phyloP scores from a whole-genome alignment of 2,888 invertebrate species.

The Cinara cedri region DNA sequence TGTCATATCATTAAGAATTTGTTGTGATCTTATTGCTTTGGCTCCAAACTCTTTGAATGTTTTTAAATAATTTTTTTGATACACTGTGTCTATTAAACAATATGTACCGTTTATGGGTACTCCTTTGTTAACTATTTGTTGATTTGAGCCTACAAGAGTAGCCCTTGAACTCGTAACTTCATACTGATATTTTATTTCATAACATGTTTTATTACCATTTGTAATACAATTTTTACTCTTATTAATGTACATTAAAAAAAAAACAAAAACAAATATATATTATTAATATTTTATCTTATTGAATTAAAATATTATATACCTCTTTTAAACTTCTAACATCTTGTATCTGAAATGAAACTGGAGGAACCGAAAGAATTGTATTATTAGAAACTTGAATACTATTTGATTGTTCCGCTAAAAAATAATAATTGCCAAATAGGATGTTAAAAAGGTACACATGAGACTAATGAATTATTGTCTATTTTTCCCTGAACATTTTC shows the following conservation, averaged over 20 bases:
- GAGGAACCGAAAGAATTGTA: background rate
- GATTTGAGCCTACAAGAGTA: background rate
- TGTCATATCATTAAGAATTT: conserved; percentile 18
- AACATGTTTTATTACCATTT: background rate
- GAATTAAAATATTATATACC: background rate
- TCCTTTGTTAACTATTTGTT: conserved; percentile 26
- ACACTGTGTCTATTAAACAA: conserved; percentile 21
- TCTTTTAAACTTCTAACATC: conserved; percentile 17
- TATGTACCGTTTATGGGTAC: background rate
- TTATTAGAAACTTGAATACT: background rate
- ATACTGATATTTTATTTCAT: background rate
- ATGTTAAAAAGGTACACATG: too few relatives aligned
- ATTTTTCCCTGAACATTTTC: too few relatives aligned
- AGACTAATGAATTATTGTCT: too few relatives aligned
- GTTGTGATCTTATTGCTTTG: conserved; percentile 18
- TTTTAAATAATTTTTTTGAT: conserved; percentile 20
- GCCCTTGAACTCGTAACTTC: background rate
- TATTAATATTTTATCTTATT: background rate
- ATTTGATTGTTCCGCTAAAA: background rate
- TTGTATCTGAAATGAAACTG: background rate
- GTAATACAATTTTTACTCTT: too few relatives aligned
- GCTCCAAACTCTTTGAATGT: background rate
- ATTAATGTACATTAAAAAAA: background rate
- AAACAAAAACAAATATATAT: background rate
- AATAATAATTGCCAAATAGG: background rate